Evolutionary conservation across 2,888 invertebrate genomes (phyloP), one percentile per base, ranked within the genome.

Genomic region (Ennomos quercinarius): DNA sequence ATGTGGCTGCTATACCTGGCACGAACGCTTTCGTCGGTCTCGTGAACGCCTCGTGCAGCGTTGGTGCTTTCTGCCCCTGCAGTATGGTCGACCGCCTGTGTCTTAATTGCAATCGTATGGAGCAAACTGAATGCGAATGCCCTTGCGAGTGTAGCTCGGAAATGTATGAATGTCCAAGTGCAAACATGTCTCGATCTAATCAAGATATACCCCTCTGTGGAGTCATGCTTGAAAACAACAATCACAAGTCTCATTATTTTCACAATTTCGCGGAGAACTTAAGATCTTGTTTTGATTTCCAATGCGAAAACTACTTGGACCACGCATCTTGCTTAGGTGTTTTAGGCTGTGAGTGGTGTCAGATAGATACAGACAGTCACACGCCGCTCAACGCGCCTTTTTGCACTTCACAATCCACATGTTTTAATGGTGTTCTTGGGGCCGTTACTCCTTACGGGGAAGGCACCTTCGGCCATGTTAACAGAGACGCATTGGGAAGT

Each of bases 101-200:
- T 81, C 93, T 98, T 34, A 98, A 98, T 81, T 98, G 98, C 81
- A 96, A 97, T 81, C 95, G 98, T 48, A 98, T 98, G 97, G 98
- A 98, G 81, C 98, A 97, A 86, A 96, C 95, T 3, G 98, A 98
- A 79, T 98, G 98, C 74, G 98, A 98, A 84, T 98, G 98, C 78
- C 98, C 98, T 0, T 98, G 98, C 81, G 98, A 98, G 84, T 98
- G 98, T 78, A 96, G 93, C 62, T 92, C 94, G 1, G 89, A 91
- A 70, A 70, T 83, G 6, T 89, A 87, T 51, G 87, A 90, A 46
- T 91, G 90, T 50, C 82, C 87, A 0, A 80, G 81, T 54, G 70
- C 83, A 0, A 90, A 88, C 56, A 60, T 78, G 27, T 81, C 89
- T 1, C 76, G 77, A 48, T 75, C 82, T 11, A 80, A 80, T 64